These are phyloP conservation scores for Ctenopoma kingsleyae DNA, from an alignment of 2,797 vertebrate genomes.

Conservation along the genomic window DNA sequence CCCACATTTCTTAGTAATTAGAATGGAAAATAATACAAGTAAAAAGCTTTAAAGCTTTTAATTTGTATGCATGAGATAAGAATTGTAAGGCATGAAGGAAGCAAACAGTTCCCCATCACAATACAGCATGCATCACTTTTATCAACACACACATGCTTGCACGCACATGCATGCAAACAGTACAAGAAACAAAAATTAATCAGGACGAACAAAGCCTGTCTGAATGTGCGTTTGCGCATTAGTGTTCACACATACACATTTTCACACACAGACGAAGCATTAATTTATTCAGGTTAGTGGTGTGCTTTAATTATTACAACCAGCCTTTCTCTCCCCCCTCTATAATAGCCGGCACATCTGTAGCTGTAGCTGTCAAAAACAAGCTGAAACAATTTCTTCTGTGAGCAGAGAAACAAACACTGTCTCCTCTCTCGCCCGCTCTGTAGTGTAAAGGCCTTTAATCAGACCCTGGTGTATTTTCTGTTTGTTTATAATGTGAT, in stretches of 20 bases:
- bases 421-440: slow-evolving; percentile 49
- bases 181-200: slow-evolving; percentile 68
- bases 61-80: slow-evolving; percentile 79
- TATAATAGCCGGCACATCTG: slow-evolving; percentile 71
- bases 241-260: slow-evolving; percentile 16
- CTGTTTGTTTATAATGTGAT: slow-evolving; percentile 86
- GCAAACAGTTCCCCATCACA: slow-evolving; percentile 65
- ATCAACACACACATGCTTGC: slow-evolving; percentile 47
- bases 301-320: slow-evolving; percentile 86
- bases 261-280: slow-evolving; percentile 49
- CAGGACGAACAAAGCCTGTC: slow-evolving; percentile 78
- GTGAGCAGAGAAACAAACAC: slow-evolving; percentile 74
- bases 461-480: slow-evolving; percentile 85
- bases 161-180: slow-evolving; percentile 49
- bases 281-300: slow-evolving; percentile 84
- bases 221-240: slow-evolving; percentile 50
- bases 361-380: slow-evolving; percentile 85
- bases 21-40: slow-evolving; percentile 50
- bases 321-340: slow-evolving; percentile 37
- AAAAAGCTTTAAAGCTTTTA: slow-evolving; percentile 68
- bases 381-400: slow-evolving; percentile 85
- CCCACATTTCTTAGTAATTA: slow-evolving; percentile 56
- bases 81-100: slow-evolving; percentile 50
- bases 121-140: slow-evolving; percentile 63
- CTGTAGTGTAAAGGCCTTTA: slow-evolving; percentile 80